Evolutionary conservation across 2,888 invertebrate genomes (phyloP).

Genomic region (Chymomyza fuscimana): DNA sequence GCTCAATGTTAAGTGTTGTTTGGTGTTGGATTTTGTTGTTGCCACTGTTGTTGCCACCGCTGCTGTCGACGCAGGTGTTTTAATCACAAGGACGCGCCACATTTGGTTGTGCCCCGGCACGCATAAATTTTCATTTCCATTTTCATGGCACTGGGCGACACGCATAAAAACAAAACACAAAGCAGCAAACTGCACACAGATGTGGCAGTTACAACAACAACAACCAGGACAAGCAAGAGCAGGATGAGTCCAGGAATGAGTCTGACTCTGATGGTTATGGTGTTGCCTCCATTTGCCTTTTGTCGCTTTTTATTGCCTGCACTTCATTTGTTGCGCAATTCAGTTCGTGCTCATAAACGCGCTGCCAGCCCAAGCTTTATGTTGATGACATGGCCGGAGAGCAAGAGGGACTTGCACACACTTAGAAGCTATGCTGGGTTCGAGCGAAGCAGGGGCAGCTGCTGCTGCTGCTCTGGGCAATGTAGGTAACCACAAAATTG

Average conservation of each 20-base stretch:
- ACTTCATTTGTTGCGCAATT: conserved; percentile 65
- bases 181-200: conserved; percentile 19
- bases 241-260: no score
- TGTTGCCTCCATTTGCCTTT: conserved; percentile 62
- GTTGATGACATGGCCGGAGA: conserved; percentile 13
- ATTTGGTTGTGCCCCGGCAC: conserved; percentile 44
- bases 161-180: conserved; percentile 45
- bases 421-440: not conserved
- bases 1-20: conserved; percentile 32
- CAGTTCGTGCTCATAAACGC: conserved; percentile 54
- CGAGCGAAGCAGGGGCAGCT: no score
- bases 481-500: conserved; percentile 32
- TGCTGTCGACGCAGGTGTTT: conserved; percentile 60
- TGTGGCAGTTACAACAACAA: not conserved
- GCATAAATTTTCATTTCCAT: conserved; percentile 73
- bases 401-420: not conserved
- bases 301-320: conserved; percentile 75
- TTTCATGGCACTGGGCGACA: conserved; percentile 61
- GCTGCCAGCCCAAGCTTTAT: conserved; percentile 34
- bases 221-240: not conserved
- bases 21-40: conserved; percentile 40
- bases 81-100: conserved; percentile 57
- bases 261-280: conserved; percentile 27
- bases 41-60: conserved; percentile 22
- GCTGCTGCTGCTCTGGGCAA: conserved; percentile 4